phyloP scores from a whole-genome alignment of 1,140 invertebrate genomes.

The Grapholita molesta region DNA sequence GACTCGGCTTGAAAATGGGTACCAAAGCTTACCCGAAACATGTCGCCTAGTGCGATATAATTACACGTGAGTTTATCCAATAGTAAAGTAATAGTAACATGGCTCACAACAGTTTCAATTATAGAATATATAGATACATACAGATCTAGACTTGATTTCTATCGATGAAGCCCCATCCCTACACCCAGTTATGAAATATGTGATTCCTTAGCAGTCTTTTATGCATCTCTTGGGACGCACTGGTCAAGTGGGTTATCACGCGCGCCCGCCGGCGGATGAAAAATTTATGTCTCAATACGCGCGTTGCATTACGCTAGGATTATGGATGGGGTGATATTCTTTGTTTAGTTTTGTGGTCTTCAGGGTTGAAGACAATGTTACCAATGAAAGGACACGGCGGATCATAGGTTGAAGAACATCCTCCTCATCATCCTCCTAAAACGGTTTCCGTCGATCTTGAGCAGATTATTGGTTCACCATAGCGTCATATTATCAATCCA shows the following conservation, averaged over 20 bases:
- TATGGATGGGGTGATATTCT: neutral
- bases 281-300: slow-evolving; percentile 74
- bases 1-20: no score
- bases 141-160: neutral
- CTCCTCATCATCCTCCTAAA: no score
- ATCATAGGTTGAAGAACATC: no score
- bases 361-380: neutral
- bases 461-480: no score
- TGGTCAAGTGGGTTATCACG: slow-evolving; percentile 68
- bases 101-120: no score
- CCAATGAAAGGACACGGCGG: no score
- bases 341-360: neutral
- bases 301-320: slow-evolving; percentile 1
- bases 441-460: no score
- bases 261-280: slow-evolving; percentile 61
- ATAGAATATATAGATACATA: slow-evolving; percentile 39
- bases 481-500: no score
- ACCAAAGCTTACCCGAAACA: no score
- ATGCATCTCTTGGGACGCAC: slow-evolving; percentile 56
- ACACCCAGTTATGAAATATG: slow-evolving; percentile 70
- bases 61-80: no score
- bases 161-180: slow-evolving; percentile 36
- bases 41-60: no score
- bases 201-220: slow-evolving; percentile 77
- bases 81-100: no score